phyloP scores from a whole-genome alignment of 2,888 invertebrate species.

The Cinara cedri region DNA sequence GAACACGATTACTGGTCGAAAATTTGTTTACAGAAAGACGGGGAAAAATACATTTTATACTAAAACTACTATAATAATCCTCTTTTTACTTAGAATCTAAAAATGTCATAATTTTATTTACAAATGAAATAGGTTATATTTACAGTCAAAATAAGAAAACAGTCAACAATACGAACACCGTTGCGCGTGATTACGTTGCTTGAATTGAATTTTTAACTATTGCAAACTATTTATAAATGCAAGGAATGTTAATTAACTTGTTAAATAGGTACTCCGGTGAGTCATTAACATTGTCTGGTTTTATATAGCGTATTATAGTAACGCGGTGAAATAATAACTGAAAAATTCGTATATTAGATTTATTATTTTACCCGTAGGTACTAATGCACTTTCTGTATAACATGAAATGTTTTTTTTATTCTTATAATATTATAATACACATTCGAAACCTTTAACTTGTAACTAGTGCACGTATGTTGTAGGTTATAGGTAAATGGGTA shows the following conservation, averaged over 20 bases:
- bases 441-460: too few relatives aligned
- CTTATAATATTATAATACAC: too few relatives aligned
- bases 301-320: conserved; percentile 7
- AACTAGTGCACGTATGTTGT: too few relatives aligned
- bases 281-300: conserved; percentile 26
- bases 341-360: conserved; percentile 21
- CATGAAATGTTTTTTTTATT: too few relatives aligned
- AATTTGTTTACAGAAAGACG: too few relatives aligned
- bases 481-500: too few relatives aligned
- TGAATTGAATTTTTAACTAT: conserved; percentile 18
- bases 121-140: background rate
- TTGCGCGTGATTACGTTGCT: conserved; percentile 1
- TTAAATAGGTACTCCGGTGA: conserved; percentile 20
- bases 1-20: too few relatives aligned
- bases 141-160: conserved; percentile 2
- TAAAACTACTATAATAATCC: too few relatives aligned
- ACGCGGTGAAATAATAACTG: conserved; percentile 26
- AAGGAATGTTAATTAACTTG: conserved; percentile 45
- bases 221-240: conserved; percentile 36
- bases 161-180: conserved; percentile 9
- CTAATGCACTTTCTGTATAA: background rate
- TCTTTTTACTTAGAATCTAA: too few relatives aligned
- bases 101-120: background rate
- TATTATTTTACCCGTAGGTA: background rate
- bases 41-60: too few relatives aligned